Evolutionary conservation across 2,113 vertebrate species (phyloP), one percentile per base, ranked within the genome.

Genomic region (Nothobranchius furzeri): DNA sequence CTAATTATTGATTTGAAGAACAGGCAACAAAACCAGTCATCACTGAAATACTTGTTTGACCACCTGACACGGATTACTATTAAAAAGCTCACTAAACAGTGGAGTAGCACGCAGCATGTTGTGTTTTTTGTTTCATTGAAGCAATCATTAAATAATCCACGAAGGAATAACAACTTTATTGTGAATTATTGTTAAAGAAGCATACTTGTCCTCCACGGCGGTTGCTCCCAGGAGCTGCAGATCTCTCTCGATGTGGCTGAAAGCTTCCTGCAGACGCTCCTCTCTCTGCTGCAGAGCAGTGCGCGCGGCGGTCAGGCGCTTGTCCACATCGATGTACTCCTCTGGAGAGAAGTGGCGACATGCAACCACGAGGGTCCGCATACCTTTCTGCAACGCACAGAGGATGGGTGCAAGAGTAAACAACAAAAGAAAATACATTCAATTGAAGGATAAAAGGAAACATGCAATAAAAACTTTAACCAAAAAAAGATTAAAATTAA

Each of bases 181-280:
- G 12, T 9, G 62, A 74, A 12, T 64, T 12, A 4, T 58, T 62
- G 55, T 30, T 12, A 6, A 57, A 17, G 68, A 25, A 45, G 6
- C 94, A 76, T 94, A 96, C 97, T 94, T 98, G 92, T 99, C 97
- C 88, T 99, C 98, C n/a, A 99, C 96, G 67, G 94, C 98, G 1
- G 97, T 98, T 55, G 96, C 96, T 77, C 98, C 98, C 46, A 99
- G 94, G 58, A 99, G 64, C n/a, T 95, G 91, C 83, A 99, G 89
- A 72, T 98, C 95, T 83, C 78, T 95, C 83, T 99, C 98, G 43
- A 97, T 95, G 83, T 93, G 94, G 89, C 87, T 90, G 86, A 98
- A 99, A 15, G 91, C 94, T 61, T 95, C 90, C 58, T 94, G 91
- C 24, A 99, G 76, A 46, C 89, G 91, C 73, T 98, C 95, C 57